Evolutionary conservation across 2,888 invertebrate species (phyloP), one percentile per base, ranked within the genome.

Genomic region (Orchesellides sinensis): DNA sequence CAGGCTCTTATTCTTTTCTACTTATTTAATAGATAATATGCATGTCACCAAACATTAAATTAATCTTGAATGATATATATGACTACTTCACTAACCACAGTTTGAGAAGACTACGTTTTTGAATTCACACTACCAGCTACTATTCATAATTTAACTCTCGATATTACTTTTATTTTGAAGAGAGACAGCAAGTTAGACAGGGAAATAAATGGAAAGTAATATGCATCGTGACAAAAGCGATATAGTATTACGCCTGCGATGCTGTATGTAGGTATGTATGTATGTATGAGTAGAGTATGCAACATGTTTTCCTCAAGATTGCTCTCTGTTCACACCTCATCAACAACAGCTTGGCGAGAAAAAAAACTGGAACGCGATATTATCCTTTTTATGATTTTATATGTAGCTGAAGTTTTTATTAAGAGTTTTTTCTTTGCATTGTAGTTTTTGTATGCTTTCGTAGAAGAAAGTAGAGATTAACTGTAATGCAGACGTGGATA

Each of bases 241-340:
- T n/a, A n/a, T n/a, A n/a, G n/a, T n/a, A n/a, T n/a, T n/a, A n/a
- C n/a, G n/a, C n/a, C n/a, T n/a, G n/a, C n/a, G n/a, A n/a, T n/a
- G n/a, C n/a, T n/a, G n/a, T n/a, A n/a, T n/a, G 40, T n/a, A 2
- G 10, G 40, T 40, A 10, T 40, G 40, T 8, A n/a, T 8, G 14
- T 40, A 14, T 40, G 2, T 40, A 40, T 8, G 40, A 40, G n/a
- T 8, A 40, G 10, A n/a, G n/a, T 40, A 40, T 40, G 40, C 40
- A 40, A 40, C 40, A 40, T 40, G 40, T 40, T 40, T 40, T 40
- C n/a, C n/a, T n/a, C n/a, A n/a, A n/a, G n/a, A n/a, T 14, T 40
- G 40, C 35, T 56, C 45, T 59, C 45, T 56, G 25, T 72, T 72
- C 56, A 72, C 70, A 72, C 70, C 59, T 72, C 70, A 72, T 72